A percentile compares a stretch with the other conserved stretches of the same genome.
Evolutionary conservation across 2,888 invertebrate species (phyloP).

Genomic region (Polydrusus tereticollis): DNA sequence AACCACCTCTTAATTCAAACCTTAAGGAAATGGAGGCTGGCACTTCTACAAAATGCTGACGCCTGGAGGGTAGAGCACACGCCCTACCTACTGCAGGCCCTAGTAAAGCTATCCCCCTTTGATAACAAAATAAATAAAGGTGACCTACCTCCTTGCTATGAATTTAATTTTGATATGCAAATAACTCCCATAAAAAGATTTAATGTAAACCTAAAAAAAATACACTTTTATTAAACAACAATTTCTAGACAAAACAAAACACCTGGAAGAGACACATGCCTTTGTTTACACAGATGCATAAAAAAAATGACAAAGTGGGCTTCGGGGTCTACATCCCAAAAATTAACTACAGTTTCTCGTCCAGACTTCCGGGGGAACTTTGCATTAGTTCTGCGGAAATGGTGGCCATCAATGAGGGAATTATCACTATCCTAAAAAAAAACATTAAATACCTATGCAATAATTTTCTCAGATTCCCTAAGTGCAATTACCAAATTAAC

Average conservation of each 20-base stretch:
- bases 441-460: not conserved
- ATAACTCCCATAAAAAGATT: too few species aligned
- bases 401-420: constrained; percentile 11
- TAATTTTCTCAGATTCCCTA: constrained; percentile 23
- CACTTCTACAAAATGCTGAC: not conserved
- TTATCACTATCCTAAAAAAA: constrained; percentile 5
- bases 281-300: constrained; percentile 21
- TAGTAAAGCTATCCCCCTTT: not conserved
- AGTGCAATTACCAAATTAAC: constrained; percentile 12
- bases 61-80: not conserved
- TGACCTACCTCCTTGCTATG: constrained; percentile 14
- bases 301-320: not conserved
- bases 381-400: not conserved
- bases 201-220: not conserved
- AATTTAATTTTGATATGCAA: not conserved
- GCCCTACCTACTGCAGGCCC: not conserved
- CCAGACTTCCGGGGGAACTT: not conserved
- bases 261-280: not conserved
- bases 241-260: not conserved
- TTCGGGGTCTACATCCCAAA: constrained; percentile 9
- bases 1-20: not conserved
- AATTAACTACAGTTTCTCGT: constrained; percentile 1
- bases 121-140: not conserved
- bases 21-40: not conserved
- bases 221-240: not conserved